phyloP scores from a whole-genome alignment of 2,797 vertebrate species.

The Luscinia megarhynchos region DNA sequence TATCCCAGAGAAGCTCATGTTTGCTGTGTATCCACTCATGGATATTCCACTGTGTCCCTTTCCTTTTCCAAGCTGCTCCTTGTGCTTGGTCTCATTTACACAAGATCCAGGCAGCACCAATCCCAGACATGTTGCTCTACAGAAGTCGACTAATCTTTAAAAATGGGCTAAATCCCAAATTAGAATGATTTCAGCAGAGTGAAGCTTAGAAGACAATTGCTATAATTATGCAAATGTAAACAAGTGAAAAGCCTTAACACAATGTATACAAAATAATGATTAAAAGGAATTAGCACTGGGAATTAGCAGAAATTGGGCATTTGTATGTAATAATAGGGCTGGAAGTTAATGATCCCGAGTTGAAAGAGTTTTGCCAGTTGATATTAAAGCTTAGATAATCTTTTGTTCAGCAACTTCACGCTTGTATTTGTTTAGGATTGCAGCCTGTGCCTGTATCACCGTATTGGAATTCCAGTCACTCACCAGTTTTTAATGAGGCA shows the following conservation, averaged over 20 bases:
- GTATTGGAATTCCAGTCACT: constrained; percentile 75
- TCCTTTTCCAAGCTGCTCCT: background rate
- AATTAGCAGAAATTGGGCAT: constrained; percentile 77
- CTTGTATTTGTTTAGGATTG: constrained; percentile 70
- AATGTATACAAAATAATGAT: constrained; percentile 76
- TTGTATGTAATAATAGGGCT: constrained; percentile 77
- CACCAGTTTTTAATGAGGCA: constrained; percentile 74
- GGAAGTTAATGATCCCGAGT: constrained; percentile 67
- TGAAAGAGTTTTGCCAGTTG: constrained; percentile 74
- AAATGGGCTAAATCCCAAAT: constrained; percentile 56
- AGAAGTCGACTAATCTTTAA: constrained; percentile 12
- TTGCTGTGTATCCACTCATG: rapidly evolving
- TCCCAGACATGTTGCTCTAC: background rate
- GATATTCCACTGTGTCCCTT: background rate
- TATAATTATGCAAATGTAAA: constrained; percentile 79
- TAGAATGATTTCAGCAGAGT: constrained; percentile 53
- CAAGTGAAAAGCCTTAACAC: constrained; percentile 75
- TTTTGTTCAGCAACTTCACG: constrained; percentile 69
- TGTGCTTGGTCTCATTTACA: background rate
- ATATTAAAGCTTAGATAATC: constrained; percentile 72
- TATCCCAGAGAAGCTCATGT: background rate
- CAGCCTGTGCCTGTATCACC: constrained; percentile 56
- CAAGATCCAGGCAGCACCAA: background rate
- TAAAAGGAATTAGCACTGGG: constrained; percentile 72
- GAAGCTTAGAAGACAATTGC: constrained; percentile 72